Base-by-base conservation (phyloP, 2,113 vertebrate genomes). In the Strix uralensis region DNA sequence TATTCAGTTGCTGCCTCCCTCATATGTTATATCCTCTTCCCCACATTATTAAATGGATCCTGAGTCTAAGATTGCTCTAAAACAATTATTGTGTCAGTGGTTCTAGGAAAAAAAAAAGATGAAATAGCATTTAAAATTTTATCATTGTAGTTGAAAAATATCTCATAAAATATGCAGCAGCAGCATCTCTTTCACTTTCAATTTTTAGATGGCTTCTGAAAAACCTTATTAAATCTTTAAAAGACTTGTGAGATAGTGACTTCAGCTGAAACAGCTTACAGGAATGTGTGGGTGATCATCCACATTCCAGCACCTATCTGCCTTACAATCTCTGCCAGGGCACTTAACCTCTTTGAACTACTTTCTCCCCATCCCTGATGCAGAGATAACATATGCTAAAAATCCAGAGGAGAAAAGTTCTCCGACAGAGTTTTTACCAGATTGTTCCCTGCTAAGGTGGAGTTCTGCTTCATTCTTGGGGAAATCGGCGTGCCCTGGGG, bases 161-260 rank as follows among this genome's bases (percentile, higher is more conserved):
- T 32, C 69, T 94, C 86, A 95, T 94, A 70, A 97, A 97, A 95
- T 91, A 95, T 95, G 81, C 55, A 94, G 20, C 29, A 94, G 20
- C 29, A 91, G 51, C 32, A 62, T 87, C 46, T 94, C 58, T 77
- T 89, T 95, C 47, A 81, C 66, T 95, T 96, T 62, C 69, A 91
- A 27, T 90, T 80, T 94, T 95, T 88, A 95, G 54, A 95, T 72
- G 77, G 62, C 22, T 95, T 96, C 74, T 73, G 61, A 91, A 88
- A 91, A 73, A 89, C 40, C 51, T 85, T 77, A 84, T 82, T 94
- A 92, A 95, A 94, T 70, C 78, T 95, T 97, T 93, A 92, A 84
- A 84, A 91, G 54, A 75, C 29, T 75, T 74, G 49, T 77, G 61
- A 91, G 49, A 81, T 57, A 70, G 57, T 47, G 46, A 55, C 44